phyloP scores from a whole-genome alignment of 2,113 vertebrate species.

The Forbesichthys agassizii region DNA sequence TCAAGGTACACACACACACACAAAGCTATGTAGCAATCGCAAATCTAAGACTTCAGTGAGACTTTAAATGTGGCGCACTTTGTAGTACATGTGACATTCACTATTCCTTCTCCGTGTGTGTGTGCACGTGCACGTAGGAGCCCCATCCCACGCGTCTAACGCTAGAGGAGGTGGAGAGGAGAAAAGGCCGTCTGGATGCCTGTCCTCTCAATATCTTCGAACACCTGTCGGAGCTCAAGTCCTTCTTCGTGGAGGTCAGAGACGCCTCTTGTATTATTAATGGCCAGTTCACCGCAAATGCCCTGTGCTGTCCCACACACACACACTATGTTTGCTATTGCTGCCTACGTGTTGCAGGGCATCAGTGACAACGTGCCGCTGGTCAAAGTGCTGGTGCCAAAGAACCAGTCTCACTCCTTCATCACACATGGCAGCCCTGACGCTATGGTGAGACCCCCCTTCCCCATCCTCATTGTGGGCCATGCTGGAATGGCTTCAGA shows the following conservation, averaged over 20 bases:
- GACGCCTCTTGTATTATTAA: background rate
- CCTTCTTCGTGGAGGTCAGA: constrained; percentile 94
- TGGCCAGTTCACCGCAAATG: background rate
- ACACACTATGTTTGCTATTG: background rate
- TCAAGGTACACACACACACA: constrained; percentile 81
- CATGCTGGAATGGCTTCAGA: background rate
- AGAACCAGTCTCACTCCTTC: constrained; percentile 94
- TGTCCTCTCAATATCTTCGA: constrained; percentile 88
- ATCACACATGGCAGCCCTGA: constrained; percentile 97
- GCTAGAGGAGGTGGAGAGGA: constrained; percentile 88
- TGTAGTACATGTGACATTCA: background rate
- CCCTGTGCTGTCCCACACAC: background rate
- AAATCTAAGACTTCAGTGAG: too few relatives aligned
- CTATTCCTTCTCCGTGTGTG: background rate
- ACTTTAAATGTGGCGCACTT: too few relatives aligned
- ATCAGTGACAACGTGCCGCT: constrained; percentile 92
- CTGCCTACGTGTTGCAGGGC: constrained; percentile 75
- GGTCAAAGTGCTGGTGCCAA: constrained; percentile 90
- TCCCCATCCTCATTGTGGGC: background rate
- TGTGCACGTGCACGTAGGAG: constrained; percentile 75
- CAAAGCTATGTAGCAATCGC: background rate
- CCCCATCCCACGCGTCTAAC: constrained; percentile 91
- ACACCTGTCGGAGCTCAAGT: constrained; percentile 91
- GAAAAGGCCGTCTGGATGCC: constrained; percentile 82
- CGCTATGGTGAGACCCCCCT: constrained; percentile 83